These are phyloP conservation scores for Plestiodon gilberti DNA, from an alignment of 2,113 vertebrate species.

Conservation along the genomic window DNA sequence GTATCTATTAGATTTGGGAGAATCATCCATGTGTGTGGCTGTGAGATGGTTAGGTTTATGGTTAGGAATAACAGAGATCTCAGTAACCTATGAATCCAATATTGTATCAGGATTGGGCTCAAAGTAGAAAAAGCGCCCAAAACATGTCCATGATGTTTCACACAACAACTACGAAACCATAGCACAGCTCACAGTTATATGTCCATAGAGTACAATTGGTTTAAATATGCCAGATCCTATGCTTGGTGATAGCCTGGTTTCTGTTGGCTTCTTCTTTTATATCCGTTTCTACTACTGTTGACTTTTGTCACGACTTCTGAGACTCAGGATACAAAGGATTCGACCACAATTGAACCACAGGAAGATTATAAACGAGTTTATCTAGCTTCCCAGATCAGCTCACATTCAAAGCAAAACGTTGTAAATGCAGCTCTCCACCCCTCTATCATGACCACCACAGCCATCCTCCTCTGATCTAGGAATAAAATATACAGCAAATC, in stretches of 20 bases:
- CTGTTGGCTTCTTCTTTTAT: background rate
- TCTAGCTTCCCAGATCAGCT: background rate
- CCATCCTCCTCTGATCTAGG: background rate
- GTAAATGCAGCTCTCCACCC: slow-evolving; percentile 3
- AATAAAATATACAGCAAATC: slow-evolving; percentile 2
- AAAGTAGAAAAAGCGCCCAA: background rate
- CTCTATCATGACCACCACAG: background rate
- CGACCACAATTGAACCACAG: background rate
- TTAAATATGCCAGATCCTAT: background rate
- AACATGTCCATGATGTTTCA: background rate
- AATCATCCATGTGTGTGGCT: no score
- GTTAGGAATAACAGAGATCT: no score
- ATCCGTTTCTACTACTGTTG: background rate
- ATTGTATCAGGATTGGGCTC: background rate
- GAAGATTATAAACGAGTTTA: slow-evolving; percentile 8
- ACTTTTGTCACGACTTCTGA: background rate
- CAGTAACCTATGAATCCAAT: no score
- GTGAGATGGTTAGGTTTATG: no score
- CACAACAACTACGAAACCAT: background rate
- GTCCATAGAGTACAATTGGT: no score
- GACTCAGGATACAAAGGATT: background rate
- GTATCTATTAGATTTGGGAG: no score
- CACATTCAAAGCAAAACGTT: slow-evolving; percentile 33
- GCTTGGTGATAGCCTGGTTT: no score
- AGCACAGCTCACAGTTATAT: no score